Percentiles rank a stretch among this genome's conserved stretches.
Evolutionary conservation across 2,888 invertebrate species (phyloP).

Genomic region (Sinohyriopsis cumingii): DNA sequence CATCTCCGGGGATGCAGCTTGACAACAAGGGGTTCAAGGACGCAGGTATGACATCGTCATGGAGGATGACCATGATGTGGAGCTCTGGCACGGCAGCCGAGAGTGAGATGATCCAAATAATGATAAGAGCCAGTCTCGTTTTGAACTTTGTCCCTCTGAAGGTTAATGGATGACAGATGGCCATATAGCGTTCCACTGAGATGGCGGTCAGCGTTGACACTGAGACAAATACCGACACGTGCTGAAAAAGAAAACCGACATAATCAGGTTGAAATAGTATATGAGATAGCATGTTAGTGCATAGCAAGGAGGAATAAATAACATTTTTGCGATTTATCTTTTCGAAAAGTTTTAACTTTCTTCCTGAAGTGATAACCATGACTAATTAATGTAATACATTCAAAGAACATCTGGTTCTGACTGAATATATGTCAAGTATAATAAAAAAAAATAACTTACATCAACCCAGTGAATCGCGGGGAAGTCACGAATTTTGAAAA

Average conservation of each 20-base stretch:
- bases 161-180: slow-evolving; percentile 91
- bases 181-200: slow-evolving; percentile 94
- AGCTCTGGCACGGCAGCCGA: slow-evolving; percentile 58
- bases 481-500: too few relatives aligned
- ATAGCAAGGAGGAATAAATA: too few relatives aligned
- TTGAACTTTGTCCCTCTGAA: slow-evolving; percentile 89
- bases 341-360: too few relatives aligned
- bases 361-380: too few relatives aligned
- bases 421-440: too few relatives aligned
- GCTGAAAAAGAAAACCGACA: slow-evolving; percentile 77
- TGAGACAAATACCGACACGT: slow-evolving; percentile 93
- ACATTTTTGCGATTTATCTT: too few relatives aligned
- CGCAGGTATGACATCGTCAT: slow-evolving; percentile 17
- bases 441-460: too few relatives aligned
- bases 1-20: slow-evolving; percentile 22
- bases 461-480: too few relatives aligned
- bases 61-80: slow-evolving; percentile 32
- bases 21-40: slow-evolving; percentile 35
- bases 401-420: too few relatives aligned
- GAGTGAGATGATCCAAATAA: slow-evolving; percentile 87
- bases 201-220: slow-evolving; percentile 93
- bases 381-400: too few relatives aligned
- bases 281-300: background rate
- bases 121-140: slow-evolving; percentile 85
- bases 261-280: background rate